A percentile compares a stretch with the other conserved stretches of the same genome.
These are phyloP conservation scores for Entelurus aequoreus DNA, from an alignment of 2,113 vertebrate genomes.

Conservation along the genomic window DNA sequence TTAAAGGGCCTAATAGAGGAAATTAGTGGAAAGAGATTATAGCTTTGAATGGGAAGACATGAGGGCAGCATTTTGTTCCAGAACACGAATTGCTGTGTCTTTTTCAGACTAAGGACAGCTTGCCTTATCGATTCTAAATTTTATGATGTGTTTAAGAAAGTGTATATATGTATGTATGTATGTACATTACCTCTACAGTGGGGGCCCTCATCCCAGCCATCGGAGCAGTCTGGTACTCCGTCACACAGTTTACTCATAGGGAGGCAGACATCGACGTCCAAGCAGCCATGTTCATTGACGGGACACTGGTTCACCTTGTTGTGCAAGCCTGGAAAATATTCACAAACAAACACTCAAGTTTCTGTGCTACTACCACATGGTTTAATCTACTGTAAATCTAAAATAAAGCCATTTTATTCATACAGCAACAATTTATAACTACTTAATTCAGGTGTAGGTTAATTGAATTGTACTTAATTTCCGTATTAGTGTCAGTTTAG, in stretches of 20 bases:
- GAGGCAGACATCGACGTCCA: conserved; percentile 87
- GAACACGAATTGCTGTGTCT: not conserved
- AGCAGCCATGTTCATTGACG: conserved; percentile 87
- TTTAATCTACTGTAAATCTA: too few relatives aligned
- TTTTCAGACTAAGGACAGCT: conserved; percentile 10
- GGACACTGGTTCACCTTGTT: conserved; percentile 85
- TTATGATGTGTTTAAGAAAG: not conserved
- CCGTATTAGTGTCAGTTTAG: conserved; percentile 2
- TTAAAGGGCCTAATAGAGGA: conserved; percentile 31
- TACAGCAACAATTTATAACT: too few relatives aligned
- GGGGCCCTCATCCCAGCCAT: conserved; percentile 87
- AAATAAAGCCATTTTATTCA: too few relatives aligned
- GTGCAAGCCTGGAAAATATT: conserved; percentile 77
- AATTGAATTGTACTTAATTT: not conserved
- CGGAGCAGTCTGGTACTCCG: conserved; percentile 80
- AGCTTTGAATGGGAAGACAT: conserved; percentile 16
- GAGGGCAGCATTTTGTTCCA: conserved; percentile 2
- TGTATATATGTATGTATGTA: not conserved
- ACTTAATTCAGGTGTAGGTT: too few relatives aligned
- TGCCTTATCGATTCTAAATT: too few relatives aligned
- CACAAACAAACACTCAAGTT: too few relatives aligned
- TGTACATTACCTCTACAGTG: conserved; percentile 83
- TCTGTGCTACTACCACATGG: too few relatives aligned
- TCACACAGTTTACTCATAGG: conserved; percentile 89
- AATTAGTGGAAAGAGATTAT: conserved; percentile 29